These are phyloP conservation scores for Genyomyrus donnyi DNA, from an alignment of 2,113 vertebrate species.

Conservation along the genomic window DNA sequence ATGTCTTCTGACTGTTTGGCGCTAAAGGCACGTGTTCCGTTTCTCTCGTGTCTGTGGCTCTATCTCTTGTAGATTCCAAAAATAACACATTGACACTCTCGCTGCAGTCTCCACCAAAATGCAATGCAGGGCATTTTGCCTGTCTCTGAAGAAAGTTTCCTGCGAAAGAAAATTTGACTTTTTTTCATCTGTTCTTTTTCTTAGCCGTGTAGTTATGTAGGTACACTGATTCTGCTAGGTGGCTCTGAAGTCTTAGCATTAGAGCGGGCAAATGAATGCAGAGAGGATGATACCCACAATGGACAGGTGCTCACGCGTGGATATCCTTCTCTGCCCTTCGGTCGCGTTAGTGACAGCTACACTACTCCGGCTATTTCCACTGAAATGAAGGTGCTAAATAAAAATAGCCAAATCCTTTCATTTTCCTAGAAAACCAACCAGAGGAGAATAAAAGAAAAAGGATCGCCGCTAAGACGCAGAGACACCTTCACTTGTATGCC, in stretches of 20 bases:
- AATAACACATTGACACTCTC: background rate
- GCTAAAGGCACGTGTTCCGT: background rate
- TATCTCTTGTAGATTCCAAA: background rate
- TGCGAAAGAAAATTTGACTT: background rate
- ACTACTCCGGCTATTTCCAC: too few relatives aligned
- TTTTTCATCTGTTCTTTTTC: background rate
- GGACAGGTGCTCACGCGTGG: background rate
- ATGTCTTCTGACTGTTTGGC: background rate
- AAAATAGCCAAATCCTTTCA: slow-evolving; percentile 17
- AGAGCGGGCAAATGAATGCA: background rate
- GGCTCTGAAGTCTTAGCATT: background rate
- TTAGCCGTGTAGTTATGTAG: background rate
- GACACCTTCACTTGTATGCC: slow-evolving; percentile 77
- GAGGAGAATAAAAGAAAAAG: slow-evolving; percentile 55
- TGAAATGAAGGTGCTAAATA: too few relatives aligned
- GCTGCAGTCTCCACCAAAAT: background rate
- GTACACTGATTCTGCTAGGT: background rate
- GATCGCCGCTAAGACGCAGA: slow-evolving; percentile 69
- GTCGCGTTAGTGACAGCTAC: background rate
- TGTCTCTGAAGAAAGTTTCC: background rate
- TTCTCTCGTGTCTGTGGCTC: background rate
- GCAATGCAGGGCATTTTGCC: background rate
- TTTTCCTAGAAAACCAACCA: slow-evolving; percentile 51
- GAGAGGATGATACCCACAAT: background rate
- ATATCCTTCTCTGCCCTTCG: background rate